These are phyloP conservation scores for Neolamprologus sp. DNA, from an alignment of 2,113 vertebrate species.

Conservation along the genomic window DNA sequence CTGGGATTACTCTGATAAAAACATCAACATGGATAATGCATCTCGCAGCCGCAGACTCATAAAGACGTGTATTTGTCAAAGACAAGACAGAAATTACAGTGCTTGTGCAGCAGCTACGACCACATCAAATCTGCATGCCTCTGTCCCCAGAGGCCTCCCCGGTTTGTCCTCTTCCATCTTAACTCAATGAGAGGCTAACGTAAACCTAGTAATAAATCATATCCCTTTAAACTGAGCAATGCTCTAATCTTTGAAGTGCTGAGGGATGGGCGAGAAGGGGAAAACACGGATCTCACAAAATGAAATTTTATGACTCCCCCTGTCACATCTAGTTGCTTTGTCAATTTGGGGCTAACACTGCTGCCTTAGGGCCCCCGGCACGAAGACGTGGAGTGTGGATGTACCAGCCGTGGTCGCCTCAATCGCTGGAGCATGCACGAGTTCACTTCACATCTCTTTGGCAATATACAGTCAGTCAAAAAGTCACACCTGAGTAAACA, in stretches of 20 bases:
- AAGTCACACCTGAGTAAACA: neutral
- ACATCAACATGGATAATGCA: neutral
- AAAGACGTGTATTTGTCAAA: slow-evolving; percentile 11
- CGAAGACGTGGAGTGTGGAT: neutral
- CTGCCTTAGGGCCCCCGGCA: slow-evolving; percentile 41
- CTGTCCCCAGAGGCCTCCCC: slow-evolving; percentile 5
- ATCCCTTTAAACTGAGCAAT: slow-evolving; percentile 54
- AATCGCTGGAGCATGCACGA: slow-evolving; percentile 15
- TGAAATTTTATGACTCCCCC: slow-evolving; percentile 62
- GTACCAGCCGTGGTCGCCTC: slow-evolving; percentile 16
- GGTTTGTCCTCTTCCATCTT: slow-evolving; percentile 33
- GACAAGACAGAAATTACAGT: neutral
- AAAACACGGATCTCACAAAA: slow-evolving; percentile 61
- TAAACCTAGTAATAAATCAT: slow-evolving; percentile 50
- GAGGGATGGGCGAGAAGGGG: slow-evolving; percentile 41
- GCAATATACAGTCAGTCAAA: slow-evolving; percentile 10
- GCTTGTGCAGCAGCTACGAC: neutral
- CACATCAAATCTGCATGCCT: slow-evolving; percentile 10
- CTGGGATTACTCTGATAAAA: slow-evolving; percentile 17
- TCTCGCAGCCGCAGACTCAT: neutral
- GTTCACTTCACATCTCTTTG: slow-evolving; percentile 21
- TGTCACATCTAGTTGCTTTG: slow-evolving; percentile 71
- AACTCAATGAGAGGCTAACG: slow-evolving; percentile 20
- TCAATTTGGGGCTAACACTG: slow-evolving; percentile 60
- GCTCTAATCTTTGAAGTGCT: slow-evolving; percentile 58